phyloP scores from a whole-genome alignment of 2,888 invertebrate species.

The Drosophila prostipennis region DNA sequence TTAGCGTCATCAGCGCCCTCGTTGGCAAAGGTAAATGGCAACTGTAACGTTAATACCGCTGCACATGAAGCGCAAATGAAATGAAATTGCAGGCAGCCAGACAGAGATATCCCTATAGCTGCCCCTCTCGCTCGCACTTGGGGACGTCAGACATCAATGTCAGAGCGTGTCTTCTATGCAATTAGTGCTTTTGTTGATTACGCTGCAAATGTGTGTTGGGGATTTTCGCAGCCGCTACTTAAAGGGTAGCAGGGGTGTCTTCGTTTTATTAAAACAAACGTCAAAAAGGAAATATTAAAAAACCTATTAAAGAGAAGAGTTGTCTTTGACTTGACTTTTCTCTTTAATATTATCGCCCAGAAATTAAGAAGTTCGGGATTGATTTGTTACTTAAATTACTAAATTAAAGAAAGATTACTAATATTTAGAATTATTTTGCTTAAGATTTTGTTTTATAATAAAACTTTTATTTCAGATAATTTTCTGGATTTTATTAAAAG shows the following conservation, averaged over 20 bases:
- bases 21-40: constrained; percentile 52
- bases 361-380: too few species aligned
- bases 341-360: too few species aligned
- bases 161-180: constrained; percentile 72
- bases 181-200: constrained; percentile 79
- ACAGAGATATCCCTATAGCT: constrained; percentile 9
- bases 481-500: neutral
- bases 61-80: constrained; percentile 66
- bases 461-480: too few species aligned
- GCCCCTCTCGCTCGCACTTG: neutral
- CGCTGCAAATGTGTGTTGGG: constrained; percentile 51
- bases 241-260: constrained; percentile 6
- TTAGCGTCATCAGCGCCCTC: constrained; percentile 54
- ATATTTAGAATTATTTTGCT: too few species aligned
- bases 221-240: constrained; percentile 14
- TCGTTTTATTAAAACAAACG: too few species aligned
- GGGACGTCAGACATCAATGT: constrained; percentile 67
- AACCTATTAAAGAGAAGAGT: too few species aligned
- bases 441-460: too few species aligned
- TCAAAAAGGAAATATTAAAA: too few species aligned
- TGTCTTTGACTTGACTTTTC: too few species aligned
- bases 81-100: constrained; percentile 71
- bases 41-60: constrained; percentile 59
- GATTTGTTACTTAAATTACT: too few species aligned
- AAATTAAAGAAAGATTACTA: too few species aligned